Evolutionary conservation across 2,888 invertebrate genomes (phyloP), one percentile per base, ranked within the genome.

Genomic region (Digitonthophagus gazella): DNA sequence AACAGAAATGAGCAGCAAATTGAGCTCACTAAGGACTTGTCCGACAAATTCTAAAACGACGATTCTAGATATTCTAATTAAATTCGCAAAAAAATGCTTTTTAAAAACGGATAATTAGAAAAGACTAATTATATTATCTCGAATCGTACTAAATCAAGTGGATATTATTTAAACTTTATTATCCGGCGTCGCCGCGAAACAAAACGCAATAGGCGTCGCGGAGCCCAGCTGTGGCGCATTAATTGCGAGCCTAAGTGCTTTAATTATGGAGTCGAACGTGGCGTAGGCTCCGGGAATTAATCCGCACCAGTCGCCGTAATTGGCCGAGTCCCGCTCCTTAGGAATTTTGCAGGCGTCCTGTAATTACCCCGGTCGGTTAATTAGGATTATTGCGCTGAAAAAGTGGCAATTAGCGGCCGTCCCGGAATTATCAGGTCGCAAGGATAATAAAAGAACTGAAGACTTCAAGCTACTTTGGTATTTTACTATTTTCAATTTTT

Each of bases 1-100:
- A 20, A 18, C 61, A 61, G 54, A 67, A 67, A 58, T 67, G 67
- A 67, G 67, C 67, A 67, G 58, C 22, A 44, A 44, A 58, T 58
- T 57, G 56, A 28, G 58, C 58, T 5, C 28, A 4, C 3, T 22
- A 44, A 44, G 28, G 28, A 11, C 3, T 8, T 44, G 28, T 44
- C 28, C 28, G 3, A 3, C 11, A 11, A 44, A 44, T 44, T n/a
- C n/a, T n/a, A n/a, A n/a, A n/a, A n/a, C n/a, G 28, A 11, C 2
- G 6, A 44, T 44, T 44, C 6, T 5, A 44, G 11, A 44, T 44
- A 44, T 44, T 44, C 28, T 44, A 44, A 44, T 44, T 44, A 44
- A 44, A 44, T 44, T 44, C n/a, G n/a, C n/a, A n/a, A n/a, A n/a
- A n/a, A n/a, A n/a, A n/a, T n/a, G n/a, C n/a, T n/a, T n/a, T n/a